Evolutionary conservation across 1,140 invertebrate species (phyloP).

Genomic region (Prorops nasuta): DNA sequence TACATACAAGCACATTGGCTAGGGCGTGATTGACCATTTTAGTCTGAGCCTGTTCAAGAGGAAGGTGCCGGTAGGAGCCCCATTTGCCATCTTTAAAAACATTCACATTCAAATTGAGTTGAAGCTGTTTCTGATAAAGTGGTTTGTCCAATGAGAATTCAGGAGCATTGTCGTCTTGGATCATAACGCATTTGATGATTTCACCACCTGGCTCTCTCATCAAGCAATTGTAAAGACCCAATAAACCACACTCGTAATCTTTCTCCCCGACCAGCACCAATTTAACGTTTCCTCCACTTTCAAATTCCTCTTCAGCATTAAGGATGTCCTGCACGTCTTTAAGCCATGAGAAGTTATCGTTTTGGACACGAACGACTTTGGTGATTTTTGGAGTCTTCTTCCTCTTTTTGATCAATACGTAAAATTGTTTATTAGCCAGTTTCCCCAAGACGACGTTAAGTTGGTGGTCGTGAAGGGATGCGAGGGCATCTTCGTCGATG

Average conservation of each 20-base stretch:
- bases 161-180: constrained; percentile 66
- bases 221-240: constrained; percentile 81
- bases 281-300: constrained; percentile 10
- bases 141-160: constrained; percentile 63
- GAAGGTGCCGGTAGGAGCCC: constrained; percentile 76
- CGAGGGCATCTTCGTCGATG: constrained; percentile 15
- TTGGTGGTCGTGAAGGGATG: constrained; percentile 24
- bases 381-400: constrained; percentile 29
- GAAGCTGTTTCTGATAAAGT: constrained; percentile 66
- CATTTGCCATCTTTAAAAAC: constrained; percentile 67
- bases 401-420: constrained; percentile 43
- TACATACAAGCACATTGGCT: constrained; percentile 67
- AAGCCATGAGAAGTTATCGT: constrained; percentile 56
- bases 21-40: constrained; percentile 67
- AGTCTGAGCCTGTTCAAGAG: constrained; percentile 51
- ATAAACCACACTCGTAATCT: constrained; percentile 69
- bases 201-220: constrained; percentile 69
- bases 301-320: constrained; percentile 45
- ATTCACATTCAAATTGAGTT: constrained; percentile 80
- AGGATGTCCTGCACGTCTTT: constrained; percentile 54
- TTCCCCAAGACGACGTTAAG: constrained; percentile 41
- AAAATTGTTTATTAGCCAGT: constrained; percentile 26
- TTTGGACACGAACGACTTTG: constrained; percentile 35
- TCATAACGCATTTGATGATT: constrained; percentile 62
- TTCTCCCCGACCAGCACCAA: constrained; percentile 62